Evolutionary conservation across 2,113 vertebrate genomes (phyloP), one percentile per base, ranked within the genome.

Genomic region (Platysteira castanea): DNA sequence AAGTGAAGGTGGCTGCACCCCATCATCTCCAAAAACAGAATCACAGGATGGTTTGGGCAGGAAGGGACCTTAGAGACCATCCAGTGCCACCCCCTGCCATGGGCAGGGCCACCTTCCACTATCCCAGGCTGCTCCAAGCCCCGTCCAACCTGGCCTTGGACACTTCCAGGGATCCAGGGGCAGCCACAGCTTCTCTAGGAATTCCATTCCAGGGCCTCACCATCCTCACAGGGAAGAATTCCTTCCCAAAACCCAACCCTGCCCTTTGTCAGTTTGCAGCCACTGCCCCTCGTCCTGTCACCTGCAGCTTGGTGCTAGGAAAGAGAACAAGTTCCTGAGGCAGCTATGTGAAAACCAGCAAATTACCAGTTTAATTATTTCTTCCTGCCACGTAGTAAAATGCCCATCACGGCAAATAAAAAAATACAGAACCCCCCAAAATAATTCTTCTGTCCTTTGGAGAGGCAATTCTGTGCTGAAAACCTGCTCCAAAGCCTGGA

Each of bases 331-430:
- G 2, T 26, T 50, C 35, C 33, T 24, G 33, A 18, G 8, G 17
- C 2, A 41, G 24, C 8, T 54, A 35, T 5, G 19, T 6, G 22
- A 74, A 65, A 65, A 9, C 8, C 31, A 74, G 23, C 22, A 60
- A 39, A 82, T 21, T 0, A 2, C 9, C n/a, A 53, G 22, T 19
- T 23, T 22, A 33, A 71, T 60, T 23, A 61, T 17, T 30, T 49
- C 12, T 0, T 59, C 44, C 53, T 44, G 23, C 12, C 20, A 7
- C 0, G 1, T 1, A 44, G 21, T 13, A 31, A 61, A 84, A 50
- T 0, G 0, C 35, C 41, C 42, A 28, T 10, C 3, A 0, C 0
- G 0, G 41, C 30, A 70, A 67, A 81, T 0, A 1, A 10, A 24
- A 68, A 61, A n/a, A 8, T 1, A 21, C 50, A 46, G 44, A 86